A percentile compares a stretch with the other conserved stretches of the same genome.
phyloP scores from a whole-genome alignment of 2,888 invertebrate genomes.

The Carabus problematicus region DNA sequence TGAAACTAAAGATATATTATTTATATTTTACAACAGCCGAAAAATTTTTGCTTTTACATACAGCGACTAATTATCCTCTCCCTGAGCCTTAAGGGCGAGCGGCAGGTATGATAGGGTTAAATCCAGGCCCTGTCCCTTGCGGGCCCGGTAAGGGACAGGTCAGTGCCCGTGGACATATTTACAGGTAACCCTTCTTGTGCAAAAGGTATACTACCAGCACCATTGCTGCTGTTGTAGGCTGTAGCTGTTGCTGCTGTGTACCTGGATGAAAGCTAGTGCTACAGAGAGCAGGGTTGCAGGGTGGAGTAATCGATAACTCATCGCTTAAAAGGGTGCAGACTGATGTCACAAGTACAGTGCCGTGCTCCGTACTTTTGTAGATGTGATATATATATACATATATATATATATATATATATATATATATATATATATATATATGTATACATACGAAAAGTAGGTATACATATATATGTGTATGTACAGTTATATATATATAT shows the following conservation, averaged over 20 bases:
- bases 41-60: too few species aligned
- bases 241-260: neutral
- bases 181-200: constrained; percentile 47
- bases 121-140: too few species aligned
- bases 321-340: constrained; percentile 56
- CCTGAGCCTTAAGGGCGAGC: too few species aligned
- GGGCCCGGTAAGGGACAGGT: constrained; percentile 43
- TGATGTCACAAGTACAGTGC: constrained; percentile 40
- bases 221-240: neutral
- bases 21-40: too few species aligned
- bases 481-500: too few species aligned
- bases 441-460: too few species aligned
- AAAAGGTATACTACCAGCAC: neutral
- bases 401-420: neutral
- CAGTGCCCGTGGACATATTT: constrained; percentile 53
- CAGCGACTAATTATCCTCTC: too few species aligned
- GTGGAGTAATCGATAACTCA: constrained; percentile 56
- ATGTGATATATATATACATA: neutral
- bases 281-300: constrained; percentile 12
- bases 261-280: constrained; percentile 1
- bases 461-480: too few species aligned
- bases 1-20: too few species aligned
- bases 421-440: too few species aligned
- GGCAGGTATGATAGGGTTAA: too few species aligned
- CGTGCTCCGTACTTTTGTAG: constrained; percentile 39